phyloP scores from a whole-genome alignment of 1,140 invertebrate genomes.

The Sarcophaga peregrina region DNA sequence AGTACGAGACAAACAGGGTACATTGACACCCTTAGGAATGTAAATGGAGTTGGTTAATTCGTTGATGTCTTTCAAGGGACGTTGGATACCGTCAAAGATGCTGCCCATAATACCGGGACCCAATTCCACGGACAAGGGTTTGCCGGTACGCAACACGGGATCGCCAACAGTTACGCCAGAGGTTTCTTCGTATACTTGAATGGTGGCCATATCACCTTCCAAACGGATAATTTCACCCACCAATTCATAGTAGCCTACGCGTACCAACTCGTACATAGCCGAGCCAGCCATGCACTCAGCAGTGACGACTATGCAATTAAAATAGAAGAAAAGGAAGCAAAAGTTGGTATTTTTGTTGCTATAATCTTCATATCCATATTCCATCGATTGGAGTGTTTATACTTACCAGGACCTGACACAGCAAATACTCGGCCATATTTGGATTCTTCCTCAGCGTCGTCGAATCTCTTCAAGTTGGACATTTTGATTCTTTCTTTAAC shows the following conservation, averaged over 20 bases:
- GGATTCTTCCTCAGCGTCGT: conserved; percentile 87
- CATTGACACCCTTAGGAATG: conserved; percentile 99
- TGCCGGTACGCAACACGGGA: conserved; percentile 97
- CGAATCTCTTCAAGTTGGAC: conserved; percentile 78
- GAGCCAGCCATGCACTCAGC: conserved; percentile 99
- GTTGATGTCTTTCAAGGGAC: conserved; percentile 96
- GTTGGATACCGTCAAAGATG: conserved; percentile 99
- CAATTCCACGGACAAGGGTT: conserved; percentile 93
- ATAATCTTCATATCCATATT: not conserved
- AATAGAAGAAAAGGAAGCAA: conserved; percentile 25
- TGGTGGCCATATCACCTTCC: conserved; percentile 99
- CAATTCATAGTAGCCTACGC: conserved; percentile 97
- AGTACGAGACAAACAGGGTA: conserved; percentile 85
- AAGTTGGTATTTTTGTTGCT: not conserved
- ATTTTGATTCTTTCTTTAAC: conserved; percentile 60
- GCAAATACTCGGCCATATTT: conserved; percentile 96
- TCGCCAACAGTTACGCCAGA: conserved; percentile 99
- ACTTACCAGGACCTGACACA: conserved; percentile 94
- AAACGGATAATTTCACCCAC: conserved; percentile 99
- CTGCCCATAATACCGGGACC: conserved; percentile 99
- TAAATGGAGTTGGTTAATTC: conserved; percentile 96
- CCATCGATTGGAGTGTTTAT: not conserved
- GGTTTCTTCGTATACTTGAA: conserved; percentile 99
- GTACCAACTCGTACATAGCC: conserved; percentile 99
- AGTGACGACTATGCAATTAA: conserved; percentile 84